Base-by-base conservation (phyloP, 2,113 vertebrate genomes). In the Asarcornis scutulata region DNA sequence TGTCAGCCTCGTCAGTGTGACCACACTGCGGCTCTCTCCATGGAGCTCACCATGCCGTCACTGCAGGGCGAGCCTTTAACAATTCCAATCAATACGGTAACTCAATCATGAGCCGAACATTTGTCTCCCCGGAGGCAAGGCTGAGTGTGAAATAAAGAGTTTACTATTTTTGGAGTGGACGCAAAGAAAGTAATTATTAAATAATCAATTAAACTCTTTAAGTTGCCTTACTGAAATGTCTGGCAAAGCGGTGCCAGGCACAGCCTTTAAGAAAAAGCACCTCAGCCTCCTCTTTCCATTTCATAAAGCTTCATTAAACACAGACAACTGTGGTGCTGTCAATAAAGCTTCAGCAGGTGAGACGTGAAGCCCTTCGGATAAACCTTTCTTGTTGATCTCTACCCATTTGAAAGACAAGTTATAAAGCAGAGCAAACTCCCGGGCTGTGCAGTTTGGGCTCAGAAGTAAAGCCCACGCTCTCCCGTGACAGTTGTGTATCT, bases 361-460 rank as follows among this genome's bases (percentile, higher is more conserved):
- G 82, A 88, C 50, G 26, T 42, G 83, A 94, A 97, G 83, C 68
- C 95, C 88, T 98, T 96, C 93, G 94, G 93, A 95, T 91, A 85
- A 94, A 90, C 89, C 92, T 97, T 95, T 94, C 86, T 36, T 96
- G 88, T 86, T 97, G 97, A 96, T 96, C 94, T 96, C 94, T 89
- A 93, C 87, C 68, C 78, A 91, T 91, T 68, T 91, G 93, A 97
- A 96, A 93, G 96, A 83, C 93, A 96, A 84, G 95, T 88, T 95
- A 16, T 78, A 95, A 96, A 0, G 0, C 77, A 91, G 84, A 95
- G 91, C 80, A 97, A 98, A 97, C 91, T 97, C 68, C 86, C 53
- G 66, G 68, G 93, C 72, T 73, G 34, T 53, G 25, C 50, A 95
- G 15, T 93, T 95, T 55, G 83, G 79, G 94, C 73, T 88, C 59